Evolutionary conservation across 2,113 vertebrate species (phyloP).

Genomic region (Myotis lucifugus): DNA sequence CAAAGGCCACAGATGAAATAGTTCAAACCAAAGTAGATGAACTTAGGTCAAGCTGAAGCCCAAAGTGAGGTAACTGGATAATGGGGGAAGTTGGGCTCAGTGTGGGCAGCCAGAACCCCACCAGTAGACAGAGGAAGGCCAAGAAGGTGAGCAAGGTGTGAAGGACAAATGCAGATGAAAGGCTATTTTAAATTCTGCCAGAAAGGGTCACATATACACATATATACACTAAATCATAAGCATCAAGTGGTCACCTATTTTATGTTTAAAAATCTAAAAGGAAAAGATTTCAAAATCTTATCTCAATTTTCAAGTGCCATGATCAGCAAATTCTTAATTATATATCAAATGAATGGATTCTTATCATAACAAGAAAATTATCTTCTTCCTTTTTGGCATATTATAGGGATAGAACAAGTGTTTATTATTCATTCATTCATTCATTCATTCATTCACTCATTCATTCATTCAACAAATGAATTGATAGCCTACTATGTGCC

Average conservation of each 20-base stretch:
- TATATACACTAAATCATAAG: background rate
- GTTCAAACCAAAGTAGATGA: background rate
- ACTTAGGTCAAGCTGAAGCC: background rate
- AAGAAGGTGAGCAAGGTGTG: background rate
- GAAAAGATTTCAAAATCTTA: background rate
- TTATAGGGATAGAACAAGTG: background rate
- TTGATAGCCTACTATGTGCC: too few species aligned
- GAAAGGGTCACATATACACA: background rate
- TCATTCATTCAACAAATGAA: background rate
- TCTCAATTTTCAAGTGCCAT: background rate
- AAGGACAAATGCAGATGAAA: background rate
- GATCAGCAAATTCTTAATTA: background rate
- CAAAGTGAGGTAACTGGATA: background rate
- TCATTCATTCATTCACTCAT: background rate
- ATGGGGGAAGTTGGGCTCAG: background rate
- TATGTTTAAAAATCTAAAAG: background rate
- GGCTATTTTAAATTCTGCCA: background rate
- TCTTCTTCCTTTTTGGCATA: background rate
- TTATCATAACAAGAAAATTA: slow-evolving; percentile 3
- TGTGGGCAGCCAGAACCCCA: background rate
- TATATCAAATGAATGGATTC: background rate
- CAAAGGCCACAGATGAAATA: background rate
- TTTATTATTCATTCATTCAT: background rate
- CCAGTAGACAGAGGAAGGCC: background rate
- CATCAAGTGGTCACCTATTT: background rate